Evolutionary conservation across 2,797 vertebrate genomes (phyloP).

Genomic region (Gouania willdenowi): DNA sequence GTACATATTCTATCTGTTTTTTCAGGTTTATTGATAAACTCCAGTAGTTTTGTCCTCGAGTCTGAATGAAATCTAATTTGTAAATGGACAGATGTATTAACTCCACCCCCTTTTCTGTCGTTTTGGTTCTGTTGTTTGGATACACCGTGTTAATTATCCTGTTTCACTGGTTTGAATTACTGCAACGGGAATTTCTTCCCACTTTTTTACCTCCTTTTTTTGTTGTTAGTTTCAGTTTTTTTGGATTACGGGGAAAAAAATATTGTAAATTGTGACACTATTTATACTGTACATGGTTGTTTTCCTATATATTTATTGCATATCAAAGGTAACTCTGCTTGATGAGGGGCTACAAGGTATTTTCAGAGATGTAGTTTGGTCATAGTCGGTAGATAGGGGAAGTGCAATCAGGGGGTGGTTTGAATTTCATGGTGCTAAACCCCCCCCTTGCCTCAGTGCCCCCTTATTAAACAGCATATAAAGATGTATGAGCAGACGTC

Average conservation of each 20-base stretch:
- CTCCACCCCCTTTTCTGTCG: slow-evolving; percentile 45
- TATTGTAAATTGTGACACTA: slow-evolving; percentile 77
- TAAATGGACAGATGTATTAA: slow-evolving; percentile 54
- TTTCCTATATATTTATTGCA: slow-evolving; percentile 82
- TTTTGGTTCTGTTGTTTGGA: slow-evolving; percentile 50
- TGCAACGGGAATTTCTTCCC: slow-evolving; percentile 54
- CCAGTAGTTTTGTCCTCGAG: slow-evolving; percentile 70
- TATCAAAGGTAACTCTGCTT: slow-evolving; percentile 70
- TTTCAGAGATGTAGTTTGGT: slow-evolving; percentile 68
- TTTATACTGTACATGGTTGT: slow-evolving; percentile 79
- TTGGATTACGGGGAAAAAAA: slow-evolving; percentile 56
- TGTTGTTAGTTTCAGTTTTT: slow-evolving; percentile 47
- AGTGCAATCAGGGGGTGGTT: slow-evolving; percentile 62
- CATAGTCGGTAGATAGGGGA: slow-evolving; percentile 61
- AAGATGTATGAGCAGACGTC: slow-evolving; percentile 61
- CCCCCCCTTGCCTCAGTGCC: slow-evolving; percentile 63
- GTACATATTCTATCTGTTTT: slow-evolving; percentile 70
- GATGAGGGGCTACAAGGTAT: slow-evolving; percentile 70
- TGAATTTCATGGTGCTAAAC: slow-evolving; percentile 76
- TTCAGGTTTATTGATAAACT: slow-evolving; percentile 64
- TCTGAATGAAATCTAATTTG: slow-evolving; percentile 58
- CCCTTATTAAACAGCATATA: slow-evolving; percentile 61
- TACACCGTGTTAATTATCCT: slow-evolving; percentile 34
- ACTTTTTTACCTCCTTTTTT: slow-evolving; percentile 75
- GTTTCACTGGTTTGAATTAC: slow-evolving; percentile 54